phyloP scores from a whole-genome alignment of 2,797 vertebrate species.

The Neostethus bicornis region DNA sequence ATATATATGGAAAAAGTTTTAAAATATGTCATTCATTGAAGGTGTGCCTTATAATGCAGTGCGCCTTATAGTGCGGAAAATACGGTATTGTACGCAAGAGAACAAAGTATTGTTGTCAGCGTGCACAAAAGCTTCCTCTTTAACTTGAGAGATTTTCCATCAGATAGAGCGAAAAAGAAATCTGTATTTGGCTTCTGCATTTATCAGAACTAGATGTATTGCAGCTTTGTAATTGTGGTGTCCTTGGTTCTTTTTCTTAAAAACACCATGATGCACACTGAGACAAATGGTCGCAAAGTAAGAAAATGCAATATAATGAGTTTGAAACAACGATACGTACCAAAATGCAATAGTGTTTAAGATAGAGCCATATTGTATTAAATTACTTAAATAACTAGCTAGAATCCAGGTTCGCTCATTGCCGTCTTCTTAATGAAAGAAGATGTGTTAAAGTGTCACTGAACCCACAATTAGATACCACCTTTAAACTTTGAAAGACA shows the following conservation, averaged over 20 bases:
- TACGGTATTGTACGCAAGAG: slow-evolving; percentile 3
- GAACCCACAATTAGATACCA: background rate
- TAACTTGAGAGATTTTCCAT: slow-evolving; percentile 16
- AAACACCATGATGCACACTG: background rate
- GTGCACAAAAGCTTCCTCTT: slow-evolving; percentile 33
- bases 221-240: slow-evolving; percentile 18
- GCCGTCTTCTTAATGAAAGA: no score
- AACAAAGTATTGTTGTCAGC: slow-evolving; percentile 9
- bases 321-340: background rate
- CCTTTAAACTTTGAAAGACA: background rate
- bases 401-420: no score
- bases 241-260: slow-evolving; percentile 8
- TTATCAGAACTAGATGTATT: slow-evolving; percentile 3
- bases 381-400: background rate
- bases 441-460: background rate
- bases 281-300: background rate
- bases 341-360: background rate
- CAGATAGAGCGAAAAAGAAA: background rate
- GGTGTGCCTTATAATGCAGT: no score
- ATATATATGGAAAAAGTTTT: no score
- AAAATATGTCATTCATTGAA: no score
- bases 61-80: no score
- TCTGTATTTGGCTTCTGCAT: background rate
- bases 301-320: slow-evolving; percentile 1
- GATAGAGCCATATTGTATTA: background rate